These are phyloP conservation scores for Microchrysa polita DNA, from an alignment of 2,888 invertebrate genomes.

Conservation along the genomic window DNA sequence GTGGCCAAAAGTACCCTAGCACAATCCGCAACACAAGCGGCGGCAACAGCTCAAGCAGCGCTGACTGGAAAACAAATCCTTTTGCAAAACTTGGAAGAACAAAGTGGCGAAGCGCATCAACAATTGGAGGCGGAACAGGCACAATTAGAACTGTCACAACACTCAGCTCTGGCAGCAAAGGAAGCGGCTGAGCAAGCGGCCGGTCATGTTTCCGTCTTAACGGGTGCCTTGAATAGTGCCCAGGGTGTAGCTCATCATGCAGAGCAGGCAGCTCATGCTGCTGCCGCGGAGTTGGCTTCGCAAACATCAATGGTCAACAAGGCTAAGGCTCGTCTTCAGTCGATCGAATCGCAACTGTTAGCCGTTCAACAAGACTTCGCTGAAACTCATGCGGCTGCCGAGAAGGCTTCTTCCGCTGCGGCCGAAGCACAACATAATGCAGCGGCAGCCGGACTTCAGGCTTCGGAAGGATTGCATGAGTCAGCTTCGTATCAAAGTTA, in stretches of 20 bases:
- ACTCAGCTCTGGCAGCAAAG: slow-evolving; percentile 72
- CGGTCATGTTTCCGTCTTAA: slow-evolving; percentile 73
- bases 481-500: neutral
- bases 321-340: slow-evolving; percentile 71
- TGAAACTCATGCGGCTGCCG: slow-evolving; percentile 74
- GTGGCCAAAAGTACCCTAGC: slow-evolving; percentile 75
- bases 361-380: slow-evolving; percentile 76
- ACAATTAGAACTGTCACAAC: slow-evolving; percentile 76
- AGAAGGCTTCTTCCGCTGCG: slow-evolving; percentile 72
- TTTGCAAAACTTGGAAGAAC: slow-evolving; percentile 73
- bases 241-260: slow-evolving; percentile 72
- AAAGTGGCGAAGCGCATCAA: slow-evolving; percentile 74
- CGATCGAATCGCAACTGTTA: slow-evolving; percentile 72
- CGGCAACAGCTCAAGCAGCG: slow-evolving; percentile 70
- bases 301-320: slow-evolving; percentile 81
- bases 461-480: neutral
- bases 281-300: slow-evolving; percentile 76
- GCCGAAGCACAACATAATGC: slow-evolving; percentile 77
- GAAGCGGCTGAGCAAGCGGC: slow-evolving; percentile 75
- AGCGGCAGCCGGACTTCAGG: slow-evolving; percentile 73
- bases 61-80: slow-evolving; percentile 71
- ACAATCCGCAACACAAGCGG: slow-evolving; percentile 75
- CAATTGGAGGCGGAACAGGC: slow-evolving; percentile 74
- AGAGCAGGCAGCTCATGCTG: slow-evolving; percentile 74
- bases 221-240: slow-evolving; percentile 76